Evolutionary conservation across 2,888 invertebrate species (phyloP).

Genomic region (Tyria jacobaeae): DNA sequence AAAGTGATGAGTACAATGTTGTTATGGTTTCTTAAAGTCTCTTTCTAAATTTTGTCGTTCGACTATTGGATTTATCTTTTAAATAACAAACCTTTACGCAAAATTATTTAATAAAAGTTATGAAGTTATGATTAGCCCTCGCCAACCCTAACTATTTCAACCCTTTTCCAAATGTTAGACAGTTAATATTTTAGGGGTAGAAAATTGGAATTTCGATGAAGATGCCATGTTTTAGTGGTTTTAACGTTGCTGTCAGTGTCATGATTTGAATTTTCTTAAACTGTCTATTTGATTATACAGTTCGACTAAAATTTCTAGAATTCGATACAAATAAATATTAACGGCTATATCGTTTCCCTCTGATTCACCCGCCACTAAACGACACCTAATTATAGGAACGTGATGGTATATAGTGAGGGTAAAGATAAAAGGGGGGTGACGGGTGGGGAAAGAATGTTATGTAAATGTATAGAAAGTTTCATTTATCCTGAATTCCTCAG

Average conservation of each 20-base stretch:
- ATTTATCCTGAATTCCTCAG: no score
- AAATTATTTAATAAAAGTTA: constrained; percentile 19
- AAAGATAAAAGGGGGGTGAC: no score
- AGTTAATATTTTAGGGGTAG: constrained; percentile 56
- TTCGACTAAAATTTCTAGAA: neutral
- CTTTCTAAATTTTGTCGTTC: neutral
- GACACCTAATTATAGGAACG: no score
- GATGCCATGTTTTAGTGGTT: constrained; percentile 44
- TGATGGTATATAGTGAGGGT: no score
- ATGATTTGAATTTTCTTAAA: constrained; percentile 24
- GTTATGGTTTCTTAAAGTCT: no score
- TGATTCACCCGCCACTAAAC: no score
- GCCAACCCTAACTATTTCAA: constrained; percentile 31
- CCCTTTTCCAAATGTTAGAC: constrained; percentile 58
- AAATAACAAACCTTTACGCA: constrained; percentile 12
- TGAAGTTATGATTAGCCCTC: constrained; percentile 29
- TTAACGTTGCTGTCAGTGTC: constrained; percentile 31
- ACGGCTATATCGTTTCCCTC: no score
- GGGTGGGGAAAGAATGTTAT: no score
- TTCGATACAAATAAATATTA: no score
- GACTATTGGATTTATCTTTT: neutral
- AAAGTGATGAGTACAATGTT: no score
- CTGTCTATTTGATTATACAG: neutral
- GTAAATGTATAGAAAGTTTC: no score
- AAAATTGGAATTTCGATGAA: constrained; percentile 57